phyloP scores from a whole-genome alignment of 2,888 invertebrate genomes.

The Lottia gigantea region DNA sequence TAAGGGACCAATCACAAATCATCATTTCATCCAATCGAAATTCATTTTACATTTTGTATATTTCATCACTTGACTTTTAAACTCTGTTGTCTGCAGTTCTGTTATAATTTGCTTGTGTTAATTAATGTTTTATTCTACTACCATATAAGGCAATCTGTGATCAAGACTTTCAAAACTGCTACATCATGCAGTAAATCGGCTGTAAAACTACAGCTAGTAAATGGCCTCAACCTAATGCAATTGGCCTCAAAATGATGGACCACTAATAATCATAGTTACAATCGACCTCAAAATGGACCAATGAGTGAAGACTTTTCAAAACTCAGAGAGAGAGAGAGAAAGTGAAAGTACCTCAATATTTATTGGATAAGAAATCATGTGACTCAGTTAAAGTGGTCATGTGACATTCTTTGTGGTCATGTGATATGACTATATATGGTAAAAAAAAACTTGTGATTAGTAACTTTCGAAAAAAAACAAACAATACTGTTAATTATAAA shows the following conservation, averaged over 20 bases:
- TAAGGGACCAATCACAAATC: constrained; percentile 1
- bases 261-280: neutral
- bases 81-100: neutral
- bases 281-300: constrained; percentile 1
- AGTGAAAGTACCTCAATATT: constrained; percentile 8
- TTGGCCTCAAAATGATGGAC: constrained; percentile 7
- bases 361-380: neutral
- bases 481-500: no score
- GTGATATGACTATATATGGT: constrained; percentile 2
- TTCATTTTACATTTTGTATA: neutral
- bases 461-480: neutral
- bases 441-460: neutral
- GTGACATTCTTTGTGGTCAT: constrained; percentile 5
- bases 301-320: constrained; percentile 3
- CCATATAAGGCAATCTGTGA: constrained; percentile 8
- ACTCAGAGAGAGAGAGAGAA: constrained; percentile 8
- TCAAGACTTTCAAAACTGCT: neutral
- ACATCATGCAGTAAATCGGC: no score
- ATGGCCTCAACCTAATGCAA: neutral
- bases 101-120: neutral
- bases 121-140: neutral
- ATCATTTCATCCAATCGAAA: neutral
- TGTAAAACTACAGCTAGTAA: neutral
- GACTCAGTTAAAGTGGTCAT: constrained; percentile 1
- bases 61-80: neutral